phyloP scores from a whole-genome alignment of 2,797 vertebrate genomes.

The Ispidina lecontei region DNA sequence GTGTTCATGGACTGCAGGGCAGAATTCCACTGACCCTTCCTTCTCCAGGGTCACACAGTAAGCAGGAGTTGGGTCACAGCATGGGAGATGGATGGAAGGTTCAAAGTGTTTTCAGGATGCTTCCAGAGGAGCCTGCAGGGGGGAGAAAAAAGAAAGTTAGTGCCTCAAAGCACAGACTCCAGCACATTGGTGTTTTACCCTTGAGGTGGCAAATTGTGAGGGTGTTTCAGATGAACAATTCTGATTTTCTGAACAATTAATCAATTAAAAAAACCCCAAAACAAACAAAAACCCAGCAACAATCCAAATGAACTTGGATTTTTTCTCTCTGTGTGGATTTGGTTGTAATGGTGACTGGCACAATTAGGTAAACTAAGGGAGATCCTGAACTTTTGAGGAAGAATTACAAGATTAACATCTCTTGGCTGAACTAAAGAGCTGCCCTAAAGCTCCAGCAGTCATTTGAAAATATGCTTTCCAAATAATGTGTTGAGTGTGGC shows the following conservation, averaged over 20 bases:
- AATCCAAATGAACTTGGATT: not conserved
- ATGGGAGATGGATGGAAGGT: conserved; percentile 31
- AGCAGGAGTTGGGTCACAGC: conserved; percentile 39
- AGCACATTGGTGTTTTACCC: not conserved
- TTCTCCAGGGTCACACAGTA: not conserved
- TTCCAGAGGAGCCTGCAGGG: not conserved
- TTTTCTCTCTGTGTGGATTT: not conserved
- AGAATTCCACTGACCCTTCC: conserved; percentile 18
- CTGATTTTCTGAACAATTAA: not conserved
- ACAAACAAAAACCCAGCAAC: not conserved
- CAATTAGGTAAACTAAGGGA: not conserved
- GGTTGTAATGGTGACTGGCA: not conserved
- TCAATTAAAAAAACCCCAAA: not conserved
- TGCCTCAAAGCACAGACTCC: not conserved
- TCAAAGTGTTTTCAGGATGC: conserved; percentile 10
- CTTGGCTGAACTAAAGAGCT: not conserved
- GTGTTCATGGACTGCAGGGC: not conserved
- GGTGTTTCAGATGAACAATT: not conserved
- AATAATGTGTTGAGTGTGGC: not conserved
- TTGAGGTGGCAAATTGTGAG: not conserved
- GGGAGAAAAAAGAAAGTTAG: not conserved
- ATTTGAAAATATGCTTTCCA: not conserved
- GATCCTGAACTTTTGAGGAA: not conserved
- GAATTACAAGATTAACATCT: not conserved
- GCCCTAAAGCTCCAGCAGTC: not conserved